These are phyloP conservation scores for Cygnus buccinator DNA, from an alignment of 2,113 vertebrate species.

Conservation along the genomic window DNA sequence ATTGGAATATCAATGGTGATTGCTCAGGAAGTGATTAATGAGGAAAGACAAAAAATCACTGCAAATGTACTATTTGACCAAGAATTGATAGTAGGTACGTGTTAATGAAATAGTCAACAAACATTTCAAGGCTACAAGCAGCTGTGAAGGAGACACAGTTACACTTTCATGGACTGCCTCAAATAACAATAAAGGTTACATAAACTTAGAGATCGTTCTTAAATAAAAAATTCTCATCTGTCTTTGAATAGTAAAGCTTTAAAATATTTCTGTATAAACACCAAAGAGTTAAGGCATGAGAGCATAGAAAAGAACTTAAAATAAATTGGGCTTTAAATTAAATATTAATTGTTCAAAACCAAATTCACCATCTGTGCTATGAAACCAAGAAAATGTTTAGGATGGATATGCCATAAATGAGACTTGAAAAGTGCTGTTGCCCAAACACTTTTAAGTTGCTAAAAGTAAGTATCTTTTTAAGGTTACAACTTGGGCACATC, in stretches of 20 bases:
- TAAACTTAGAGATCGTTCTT: not conserved
- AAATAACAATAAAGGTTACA: not conserved
- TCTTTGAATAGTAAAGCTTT: not conserved
- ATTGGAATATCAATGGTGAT: not conserved
- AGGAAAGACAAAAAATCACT: slow-evolving; percentile 10
- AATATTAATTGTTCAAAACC: not conserved
- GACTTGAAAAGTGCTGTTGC: not conserved
- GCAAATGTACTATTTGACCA: not conserved
- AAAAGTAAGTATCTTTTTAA: not conserved
- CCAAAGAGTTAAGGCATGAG: not conserved
- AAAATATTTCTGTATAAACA: not conserved
- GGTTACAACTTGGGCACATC: not conserved
- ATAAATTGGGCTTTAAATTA: not conserved
- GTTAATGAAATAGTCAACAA: not conserved
- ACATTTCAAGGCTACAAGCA: not conserved
- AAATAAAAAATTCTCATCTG: not conserved
- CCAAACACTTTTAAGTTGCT: not conserved
- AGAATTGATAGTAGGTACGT: not conserved
- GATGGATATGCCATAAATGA: not conserved
- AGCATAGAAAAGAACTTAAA: not conserved
- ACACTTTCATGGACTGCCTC: not conserved
- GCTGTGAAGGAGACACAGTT: not conserved
- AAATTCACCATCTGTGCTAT: not conserved
- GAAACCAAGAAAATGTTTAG: not conserved
- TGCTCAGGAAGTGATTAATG: slow-evolving; percentile 16